Percentiles rank a stretch among this genome's conserved stretches.
phyloP scores from a whole-genome alignment of 2,888 invertebrate species.

The Lasioglossum figueresi region DNA sequence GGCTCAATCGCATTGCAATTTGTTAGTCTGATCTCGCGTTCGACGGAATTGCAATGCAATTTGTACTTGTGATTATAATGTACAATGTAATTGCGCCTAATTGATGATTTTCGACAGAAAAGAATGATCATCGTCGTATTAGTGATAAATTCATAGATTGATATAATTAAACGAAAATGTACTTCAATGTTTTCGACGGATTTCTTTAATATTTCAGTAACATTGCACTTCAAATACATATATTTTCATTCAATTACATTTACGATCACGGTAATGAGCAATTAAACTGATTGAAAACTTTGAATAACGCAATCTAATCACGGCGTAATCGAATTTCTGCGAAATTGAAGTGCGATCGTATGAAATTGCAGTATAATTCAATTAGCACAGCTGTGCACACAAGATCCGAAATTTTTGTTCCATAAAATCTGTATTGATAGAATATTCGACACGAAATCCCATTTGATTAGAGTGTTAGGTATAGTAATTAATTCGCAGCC shows the following conservation, averaged over 20 bases:
- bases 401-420: neutral
- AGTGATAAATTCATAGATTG: neutral
- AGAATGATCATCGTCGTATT: neutral
- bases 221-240: neutral
- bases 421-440: neutral
- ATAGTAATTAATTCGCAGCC: neutral
- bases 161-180: neutral
- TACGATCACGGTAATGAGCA: neutral
- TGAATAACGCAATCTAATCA: constrained; percentile 5
- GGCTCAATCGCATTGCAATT: neutral
- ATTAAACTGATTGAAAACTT: neutral
- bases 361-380: neutral
- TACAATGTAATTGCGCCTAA: neutral
- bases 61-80: neutral
- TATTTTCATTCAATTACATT: neutral
- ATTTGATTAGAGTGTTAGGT: neutral
- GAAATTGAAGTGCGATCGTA: neutral
- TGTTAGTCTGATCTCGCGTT: neutral
- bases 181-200: neutral
- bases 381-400: neutral
- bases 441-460: neutral
- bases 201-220: neutral
- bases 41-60: neutral
- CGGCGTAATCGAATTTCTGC: neutral
- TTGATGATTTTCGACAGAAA: neutral